Conservation (phyloP, 1,140 invertebrate genomes). For the Achatina immaculata region DNA sequence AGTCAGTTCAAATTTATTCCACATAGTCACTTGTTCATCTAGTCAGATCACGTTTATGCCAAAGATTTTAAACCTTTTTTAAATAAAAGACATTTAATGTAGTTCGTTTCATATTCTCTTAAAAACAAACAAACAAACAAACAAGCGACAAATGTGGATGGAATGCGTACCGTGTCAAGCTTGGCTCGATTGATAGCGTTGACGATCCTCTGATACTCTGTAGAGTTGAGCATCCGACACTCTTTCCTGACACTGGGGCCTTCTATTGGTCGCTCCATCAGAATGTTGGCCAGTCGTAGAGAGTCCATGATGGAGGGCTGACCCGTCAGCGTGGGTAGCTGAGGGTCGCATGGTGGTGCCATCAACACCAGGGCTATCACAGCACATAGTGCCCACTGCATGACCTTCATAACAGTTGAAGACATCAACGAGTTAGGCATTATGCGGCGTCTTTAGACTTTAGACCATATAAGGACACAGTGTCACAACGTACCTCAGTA, state of each 20-base stretch:
- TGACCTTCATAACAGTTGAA: slow-evolving; percentile 19
- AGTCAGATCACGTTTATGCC: too few species aligned
- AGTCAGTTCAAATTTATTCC: too few species aligned
- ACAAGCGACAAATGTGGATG: too few species aligned
- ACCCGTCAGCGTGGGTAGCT: neutral
- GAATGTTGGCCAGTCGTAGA: slow-evolving; percentile 42
- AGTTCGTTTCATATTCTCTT: too few species aligned
- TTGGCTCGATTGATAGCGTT: slow-evolving; percentile 44
- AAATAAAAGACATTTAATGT: too few species aligned
- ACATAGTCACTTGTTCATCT: too few species aligned
- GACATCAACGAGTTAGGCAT: neutral
- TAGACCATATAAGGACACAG: too few species aligned
- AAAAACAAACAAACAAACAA: too few species aligned
- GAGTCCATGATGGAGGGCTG: slow-evolving; percentile 38
- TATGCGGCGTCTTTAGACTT: neutral
- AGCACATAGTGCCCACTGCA: slow-evolving; percentile 20
- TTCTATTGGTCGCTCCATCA: slow-evolving; percentile 42
- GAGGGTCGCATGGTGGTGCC: slow-evolving; percentile 11
- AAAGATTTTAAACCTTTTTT: too few species aligned
- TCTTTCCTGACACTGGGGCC: slow-evolving; percentile 37
- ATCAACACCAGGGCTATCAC: slow-evolving; percentile 11
- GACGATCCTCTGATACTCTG: slow-evolving; percentile 41
- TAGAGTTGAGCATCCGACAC: slow-evolving; percentile 42
- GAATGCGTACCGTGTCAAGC: slow-evolving; percentile 47
- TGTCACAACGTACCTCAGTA: too few species aligned